Evolutionary conservation across 2,113 vertebrate species (phyloP).

Genomic region (Martes martes): DNA sequence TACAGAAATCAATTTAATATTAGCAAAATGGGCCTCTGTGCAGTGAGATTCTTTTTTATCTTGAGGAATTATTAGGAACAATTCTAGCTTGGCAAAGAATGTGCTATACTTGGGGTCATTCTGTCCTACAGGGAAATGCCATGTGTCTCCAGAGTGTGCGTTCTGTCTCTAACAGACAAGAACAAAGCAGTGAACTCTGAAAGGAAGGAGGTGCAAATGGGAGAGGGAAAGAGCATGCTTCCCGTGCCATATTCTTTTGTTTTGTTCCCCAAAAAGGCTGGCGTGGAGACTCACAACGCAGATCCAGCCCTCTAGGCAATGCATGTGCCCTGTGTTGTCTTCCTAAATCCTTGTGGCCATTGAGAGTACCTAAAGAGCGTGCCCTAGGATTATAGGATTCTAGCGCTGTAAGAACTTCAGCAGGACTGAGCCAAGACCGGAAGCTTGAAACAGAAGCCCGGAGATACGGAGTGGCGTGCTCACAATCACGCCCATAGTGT

Average conservation of each 20-base stretch:
- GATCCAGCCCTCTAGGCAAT: not conserved
- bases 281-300: not conserved
- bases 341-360: not conserved
- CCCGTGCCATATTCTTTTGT: not conserved
- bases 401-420: not conserved
- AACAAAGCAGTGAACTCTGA: not conserved
- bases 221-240: not conserved
- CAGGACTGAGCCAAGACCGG: not conserved
- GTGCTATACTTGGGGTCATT: not conserved
- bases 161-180: not conserved
- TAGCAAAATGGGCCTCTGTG: not conserved
- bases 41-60: not conserved
- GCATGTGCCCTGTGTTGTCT: not conserved
- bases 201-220: not conserved
- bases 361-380: not conserved
- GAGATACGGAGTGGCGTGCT: not conserved
- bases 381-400: not conserved
- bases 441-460: not conserved
- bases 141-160: not conserved
- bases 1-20: constrained; percentile 25
- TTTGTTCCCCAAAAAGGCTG: not conserved
- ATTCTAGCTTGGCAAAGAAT: not conserved
- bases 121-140: not conserved
- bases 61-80: not conserved
- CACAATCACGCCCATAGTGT: not conserved